Base-by-base conservation (phyloP, 2,113 vertebrate genomes). In the Microtus montanus region DNA sequence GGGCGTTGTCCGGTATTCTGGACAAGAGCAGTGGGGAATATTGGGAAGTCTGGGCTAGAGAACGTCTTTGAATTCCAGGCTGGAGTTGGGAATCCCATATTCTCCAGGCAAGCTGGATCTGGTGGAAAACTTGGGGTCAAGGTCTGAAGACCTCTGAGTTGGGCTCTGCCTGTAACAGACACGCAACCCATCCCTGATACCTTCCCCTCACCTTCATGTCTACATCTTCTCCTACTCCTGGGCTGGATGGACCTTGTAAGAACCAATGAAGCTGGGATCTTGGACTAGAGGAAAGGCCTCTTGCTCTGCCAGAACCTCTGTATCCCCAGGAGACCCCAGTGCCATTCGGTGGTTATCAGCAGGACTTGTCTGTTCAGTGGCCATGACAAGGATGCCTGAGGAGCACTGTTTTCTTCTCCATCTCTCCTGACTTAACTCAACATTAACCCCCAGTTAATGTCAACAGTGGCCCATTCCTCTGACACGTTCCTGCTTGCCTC, bases 141-240 rank as follows among this genome's bases (percentile, higher is more conserved):
- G 64, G 22, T 9, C 3, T 20, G 47, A 63, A 30, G 24, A 28
- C 3, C 10, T 66, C 78, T 24, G 38, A 20, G n/a, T 12, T 35
- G 19, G 14, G 41, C 47, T 24, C 33, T 19, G 38, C 75, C 30
- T 90, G 22, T 1, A 17, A 13, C 3, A 47, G 30, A 71, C 6
- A 2, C 9, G 0, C 0, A 28, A 14, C 12, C 22, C 6, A 26
- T 1, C 11, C 24, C 1, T 0, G 30, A n/a, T 28, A 17, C 17
- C 26, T 10, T 26, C 28, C 30, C 26, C 15, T 9, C 28, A 24
- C 22, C 12, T 13, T 13, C 22, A 17, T 19, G 41, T 77, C 19
- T 54, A 35, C 38, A 0, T 47, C 5, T 20, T 6, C 24, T 17
- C 15, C 28, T 8, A 44, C 17, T 22, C 22, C 28, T 11, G 79